Conservation (phyloP, 53 echinoderm and acorn worm genomes). For the Apostichopus leukothele region DNA sequence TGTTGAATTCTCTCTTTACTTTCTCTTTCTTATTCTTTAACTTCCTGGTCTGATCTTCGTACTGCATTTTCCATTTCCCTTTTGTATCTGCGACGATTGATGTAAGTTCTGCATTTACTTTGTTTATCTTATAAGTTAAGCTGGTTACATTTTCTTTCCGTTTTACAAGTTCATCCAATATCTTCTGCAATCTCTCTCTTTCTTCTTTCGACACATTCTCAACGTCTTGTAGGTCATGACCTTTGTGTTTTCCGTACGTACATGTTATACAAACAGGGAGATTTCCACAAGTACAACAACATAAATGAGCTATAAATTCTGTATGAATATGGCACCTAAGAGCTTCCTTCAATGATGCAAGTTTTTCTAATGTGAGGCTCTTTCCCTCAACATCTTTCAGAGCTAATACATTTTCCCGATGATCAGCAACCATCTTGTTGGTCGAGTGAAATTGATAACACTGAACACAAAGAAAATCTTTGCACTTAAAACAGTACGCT, state of each 20-base stretch:
- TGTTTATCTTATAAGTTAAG: no score
- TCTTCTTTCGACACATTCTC: neutral
- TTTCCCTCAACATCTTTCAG: neutral
- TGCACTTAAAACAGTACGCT: conserved; percentile 17
- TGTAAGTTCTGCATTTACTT: no score
- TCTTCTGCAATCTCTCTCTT: neutral
- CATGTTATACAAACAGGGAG: neutral
- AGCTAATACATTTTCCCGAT: neutral
- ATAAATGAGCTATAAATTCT: neutral
- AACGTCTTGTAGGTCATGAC: neutral
- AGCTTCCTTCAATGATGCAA: neutral
- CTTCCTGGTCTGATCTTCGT: no score
- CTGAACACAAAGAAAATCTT: neutral
- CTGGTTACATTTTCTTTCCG: no score
- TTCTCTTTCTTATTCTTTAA: no score
- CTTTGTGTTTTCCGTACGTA: conserved; percentile 15
- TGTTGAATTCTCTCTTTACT: no score
- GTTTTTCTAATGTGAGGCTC: neutral
- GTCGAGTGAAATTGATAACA: neutral
- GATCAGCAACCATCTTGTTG: neutral
- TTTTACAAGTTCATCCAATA: no score
- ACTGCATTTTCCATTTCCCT: no score
- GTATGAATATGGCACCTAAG: neutral
- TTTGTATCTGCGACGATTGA: no score
- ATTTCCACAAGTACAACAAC: conserved; percentile 7